Conservation (phyloP, 2,888 invertebrate species). For the Callinectes sapidus region DNA sequence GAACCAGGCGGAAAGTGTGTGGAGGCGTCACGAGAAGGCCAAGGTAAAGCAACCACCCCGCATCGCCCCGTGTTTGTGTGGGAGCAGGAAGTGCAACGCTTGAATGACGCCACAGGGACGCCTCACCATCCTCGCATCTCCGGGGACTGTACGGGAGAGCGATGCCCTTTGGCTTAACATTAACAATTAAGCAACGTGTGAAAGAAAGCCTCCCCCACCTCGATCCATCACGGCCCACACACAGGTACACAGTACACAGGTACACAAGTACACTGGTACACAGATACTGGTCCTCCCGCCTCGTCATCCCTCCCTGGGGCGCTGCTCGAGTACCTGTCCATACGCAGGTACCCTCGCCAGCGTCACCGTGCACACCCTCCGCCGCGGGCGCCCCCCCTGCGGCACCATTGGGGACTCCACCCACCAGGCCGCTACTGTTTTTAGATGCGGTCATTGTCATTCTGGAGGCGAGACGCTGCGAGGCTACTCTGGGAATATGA, state of each 20-base stretch:
- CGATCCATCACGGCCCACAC: neutral
- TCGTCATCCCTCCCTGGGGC: constrained; percentile 34
- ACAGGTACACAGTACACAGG: neutral
- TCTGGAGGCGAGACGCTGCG: neutral
- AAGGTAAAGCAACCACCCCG: constrained; percentile 16
- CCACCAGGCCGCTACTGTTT: constrained; percentile 16
- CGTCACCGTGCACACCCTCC: constrained; percentile 40
- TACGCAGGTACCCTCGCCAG: constrained; percentile 26
- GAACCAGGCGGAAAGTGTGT: neutral
- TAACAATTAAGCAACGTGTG: neutral
- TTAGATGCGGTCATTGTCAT: constrained; percentile 25
- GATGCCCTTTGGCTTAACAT: neutral
- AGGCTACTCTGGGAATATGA: neutral
- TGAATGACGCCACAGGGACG: neutral
- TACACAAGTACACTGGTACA: neutral
- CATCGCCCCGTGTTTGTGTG: neutral
- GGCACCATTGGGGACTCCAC: constrained; percentile 30
- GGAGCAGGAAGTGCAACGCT: neutral
- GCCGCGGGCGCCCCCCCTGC: neutral
- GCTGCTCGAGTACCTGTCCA: constrained; percentile 11
- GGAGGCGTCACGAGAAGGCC: neutral
- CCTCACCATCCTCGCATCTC: neutral
- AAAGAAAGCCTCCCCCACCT: neutral
- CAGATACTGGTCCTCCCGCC: neutral
- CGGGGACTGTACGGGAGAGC: neutral